Percentiles rank a stretch among this genome's conserved stretches.
phyloP scores from a whole-genome alignment of 2,888 invertebrate species.

The Ommatoiulus sabulosus region DNA sequence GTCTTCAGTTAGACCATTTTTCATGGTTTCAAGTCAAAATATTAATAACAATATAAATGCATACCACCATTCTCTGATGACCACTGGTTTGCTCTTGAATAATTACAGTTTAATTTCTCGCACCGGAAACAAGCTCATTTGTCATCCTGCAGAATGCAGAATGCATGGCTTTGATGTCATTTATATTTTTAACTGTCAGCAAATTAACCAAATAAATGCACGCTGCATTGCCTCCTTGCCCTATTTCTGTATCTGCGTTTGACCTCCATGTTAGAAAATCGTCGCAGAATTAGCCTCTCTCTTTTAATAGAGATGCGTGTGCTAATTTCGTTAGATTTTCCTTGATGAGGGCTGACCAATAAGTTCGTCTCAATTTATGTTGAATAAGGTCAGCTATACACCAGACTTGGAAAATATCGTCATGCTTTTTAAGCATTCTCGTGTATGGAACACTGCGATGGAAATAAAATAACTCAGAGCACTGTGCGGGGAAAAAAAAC shows the following conservation, averaged over 20 bases:
- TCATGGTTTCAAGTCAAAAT: too few species aligned
- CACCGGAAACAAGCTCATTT: too few species aligned
- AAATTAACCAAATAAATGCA: not conserved
- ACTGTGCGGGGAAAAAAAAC: not conserved
- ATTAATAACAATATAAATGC: too few species aligned
- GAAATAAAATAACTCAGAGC: not conserved
- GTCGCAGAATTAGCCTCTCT: not conserved
- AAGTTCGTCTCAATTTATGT: too few species aligned
- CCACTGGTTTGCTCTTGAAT: too few species aligned
- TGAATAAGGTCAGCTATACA: not conserved
- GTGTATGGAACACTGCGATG: not conserved
- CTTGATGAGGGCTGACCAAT: not conserved
- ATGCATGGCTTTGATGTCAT: too few species aligned
- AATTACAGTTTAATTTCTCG: too few species aligned
- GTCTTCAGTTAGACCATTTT: too few species aligned
- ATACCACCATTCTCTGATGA: too few species aligned
- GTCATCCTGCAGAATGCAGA: too few species aligned
- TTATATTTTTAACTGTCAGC: not conserved
- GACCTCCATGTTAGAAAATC: not conserved
- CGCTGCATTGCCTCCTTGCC: not conserved
- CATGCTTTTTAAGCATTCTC: not conserved
- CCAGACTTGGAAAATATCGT: not conserved
- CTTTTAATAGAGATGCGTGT: not conserved
- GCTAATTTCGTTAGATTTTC: not conserved
- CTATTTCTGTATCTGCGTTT: not conserved